Evolutionary conservation across 2,797 vertebrate genomes (phyloP), one percentile per base, ranked within the genome.

Genomic region (Cyprinodon diabolis): DNA sequence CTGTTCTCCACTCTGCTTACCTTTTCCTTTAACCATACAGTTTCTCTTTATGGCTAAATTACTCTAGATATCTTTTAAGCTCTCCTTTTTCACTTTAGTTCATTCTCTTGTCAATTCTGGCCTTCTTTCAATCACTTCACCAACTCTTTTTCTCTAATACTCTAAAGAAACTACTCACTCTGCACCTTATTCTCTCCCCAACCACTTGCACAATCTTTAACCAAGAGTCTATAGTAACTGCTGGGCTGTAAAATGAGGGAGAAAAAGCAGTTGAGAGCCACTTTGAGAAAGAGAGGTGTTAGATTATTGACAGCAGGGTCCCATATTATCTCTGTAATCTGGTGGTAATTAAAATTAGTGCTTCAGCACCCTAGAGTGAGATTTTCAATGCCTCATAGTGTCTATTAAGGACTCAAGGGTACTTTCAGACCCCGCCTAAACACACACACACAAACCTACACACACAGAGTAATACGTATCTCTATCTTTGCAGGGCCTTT

Each of bases 261-360:
- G 89, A 85, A 83, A 83, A 86, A 82, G 81, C 45, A 56, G 62
- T 57, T 52, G 82, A 85, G 77, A 86, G 84, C 72, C 81, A 81
- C 79, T 73, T 87, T 86, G 87, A 90, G 91, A 85, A 90, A 84
- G 89, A 90, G 90, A 89, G 86, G 88, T 88, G 88, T 86, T 88
- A 81, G 71, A 91, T 90, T 86, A 83, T 80, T 88, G 95, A 90
- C 92, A 95, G 92, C 87, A 71, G 92, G 92, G 92, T 87, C 92
- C 87, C 82, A 89, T 84, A 92, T 94, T 94, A 95, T 95, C 94
- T 95, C 93, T 95, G 91, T 95, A 94, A 94, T 94, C 94, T 94
- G 92, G 88, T 92, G 89, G 91, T 93, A 94, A 95, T 87, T 94
- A 90, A 91, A 93, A 96, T 94, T 94, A 96, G 91, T 86, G 91